These are phyloP conservation scores for Gallinago media DNA, from an alignment of 2,113 vertebrate species.

Conservation along the genomic window DNA sequence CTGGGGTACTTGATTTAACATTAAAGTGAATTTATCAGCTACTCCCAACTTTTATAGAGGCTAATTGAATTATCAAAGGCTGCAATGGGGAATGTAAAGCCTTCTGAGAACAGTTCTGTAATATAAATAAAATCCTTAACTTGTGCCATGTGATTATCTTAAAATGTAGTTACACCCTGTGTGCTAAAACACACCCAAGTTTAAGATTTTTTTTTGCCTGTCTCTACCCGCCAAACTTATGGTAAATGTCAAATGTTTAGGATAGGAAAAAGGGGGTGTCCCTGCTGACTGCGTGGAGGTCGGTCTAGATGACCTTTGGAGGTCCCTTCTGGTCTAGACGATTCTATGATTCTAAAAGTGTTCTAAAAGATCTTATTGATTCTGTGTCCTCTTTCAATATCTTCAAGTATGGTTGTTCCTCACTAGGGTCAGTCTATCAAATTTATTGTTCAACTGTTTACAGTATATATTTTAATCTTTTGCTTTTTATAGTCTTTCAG, in stretches of 20 bases:
- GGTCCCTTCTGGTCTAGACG: too few species aligned
- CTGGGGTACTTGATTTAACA: slow-evolving; percentile 40
- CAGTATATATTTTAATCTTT: neutral
- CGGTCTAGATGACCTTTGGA: too few species aligned
- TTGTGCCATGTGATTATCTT: neutral
- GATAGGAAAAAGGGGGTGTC: neutral
- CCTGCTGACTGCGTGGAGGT: too few species aligned
- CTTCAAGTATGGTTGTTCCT: neutral
- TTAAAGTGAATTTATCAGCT: slow-evolving; percentile 66
- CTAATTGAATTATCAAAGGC: slow-evolving; percentile 61
- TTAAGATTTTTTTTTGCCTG: neutral
- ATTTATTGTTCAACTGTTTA: neutral
- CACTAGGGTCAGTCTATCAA: neutral
- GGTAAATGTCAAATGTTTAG: neutral
- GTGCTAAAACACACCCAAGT: neutral
- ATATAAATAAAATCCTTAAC: slow-evolving; percentile 53
- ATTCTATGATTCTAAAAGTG: neutral
- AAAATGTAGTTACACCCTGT: neutral
- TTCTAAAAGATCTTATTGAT: neutral
- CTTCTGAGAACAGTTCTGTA: slow-evolving; percentile 42
- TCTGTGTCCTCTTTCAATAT: neutral
- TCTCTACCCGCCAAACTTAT: neutral
- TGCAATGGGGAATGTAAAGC: slow-evolving; percentile 27
- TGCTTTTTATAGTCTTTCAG: neutral
- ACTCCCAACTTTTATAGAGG: slow-evolving; percentile 42